These are phyloP conservation scores for Thamnophis elegans DNA, from an alignment of 2,797 vertebrate species.

Conservation along the genomic window DNA sequence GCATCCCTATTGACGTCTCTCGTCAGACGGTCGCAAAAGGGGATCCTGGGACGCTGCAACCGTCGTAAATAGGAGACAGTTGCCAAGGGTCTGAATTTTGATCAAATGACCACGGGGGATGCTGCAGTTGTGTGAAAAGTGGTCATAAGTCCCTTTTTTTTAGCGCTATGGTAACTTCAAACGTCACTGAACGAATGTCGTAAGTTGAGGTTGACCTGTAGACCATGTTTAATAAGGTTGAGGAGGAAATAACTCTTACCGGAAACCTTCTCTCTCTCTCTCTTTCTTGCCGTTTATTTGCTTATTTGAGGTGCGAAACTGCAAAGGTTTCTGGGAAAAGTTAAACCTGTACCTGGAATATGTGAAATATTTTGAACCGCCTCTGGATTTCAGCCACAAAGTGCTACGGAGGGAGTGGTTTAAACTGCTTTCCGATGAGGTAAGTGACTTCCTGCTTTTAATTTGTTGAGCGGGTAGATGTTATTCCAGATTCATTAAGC, in stretches of 20 bases:
- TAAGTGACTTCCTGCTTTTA: slow-evolving; percentile 38
- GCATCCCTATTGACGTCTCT: no score
- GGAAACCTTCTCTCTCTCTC: not conserved
- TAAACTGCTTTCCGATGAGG: slow-evolving; percentile 73
- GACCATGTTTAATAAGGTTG: not conserved
- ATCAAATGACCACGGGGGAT: no score
- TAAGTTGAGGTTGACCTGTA: not conserved
- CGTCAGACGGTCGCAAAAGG: no score
- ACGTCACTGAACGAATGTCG: no score
- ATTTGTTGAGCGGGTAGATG: not conserved
- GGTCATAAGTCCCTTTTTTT: not conserved
- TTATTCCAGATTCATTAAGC: not conserved
- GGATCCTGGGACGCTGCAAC: no score
- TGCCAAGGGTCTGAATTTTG: no score
- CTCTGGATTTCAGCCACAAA: slow-evolving; percentile 76
- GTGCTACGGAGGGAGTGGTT: slow-evolving; percentile 78
- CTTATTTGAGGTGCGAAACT: slow-evolving; percentile 71
- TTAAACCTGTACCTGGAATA: slow-evolving; percentile 84
- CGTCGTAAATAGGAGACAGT: no score
- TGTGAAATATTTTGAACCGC: slow-evolving; percentile 79
- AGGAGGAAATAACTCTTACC: not conserved
- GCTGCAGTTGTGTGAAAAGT: no score
- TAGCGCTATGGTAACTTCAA: not conserved
- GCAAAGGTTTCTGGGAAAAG: slow-evolving; percentile 88
- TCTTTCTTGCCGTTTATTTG: not conserved